Evolutionary conservation across 2,113 vertebrate species (phyloP).

Genomic region (Machaerirhynchus nigripectus): DNA sequence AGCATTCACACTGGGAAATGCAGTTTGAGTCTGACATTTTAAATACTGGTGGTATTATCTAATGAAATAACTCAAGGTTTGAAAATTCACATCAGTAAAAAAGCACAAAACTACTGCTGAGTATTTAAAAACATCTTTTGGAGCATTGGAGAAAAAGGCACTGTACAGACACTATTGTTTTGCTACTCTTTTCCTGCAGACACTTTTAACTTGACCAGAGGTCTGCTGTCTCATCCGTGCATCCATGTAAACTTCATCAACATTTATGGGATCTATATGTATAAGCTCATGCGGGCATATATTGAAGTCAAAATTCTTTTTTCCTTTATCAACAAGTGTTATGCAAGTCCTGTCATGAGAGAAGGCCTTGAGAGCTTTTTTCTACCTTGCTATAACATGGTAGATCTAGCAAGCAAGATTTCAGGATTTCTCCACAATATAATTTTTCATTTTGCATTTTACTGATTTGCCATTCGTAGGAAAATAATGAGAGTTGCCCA

Average conservation of each 20-base stretch:
- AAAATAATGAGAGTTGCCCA: not conserved
- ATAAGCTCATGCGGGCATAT: not conserved
- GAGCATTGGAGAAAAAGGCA: not conserved
- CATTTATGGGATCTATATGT: not conserved
- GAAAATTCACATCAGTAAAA: conserved; percentile 4
- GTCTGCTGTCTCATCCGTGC: not conserved
- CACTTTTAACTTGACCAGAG: not conserved
- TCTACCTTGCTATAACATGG: not conserved
- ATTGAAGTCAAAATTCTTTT: not conserved
- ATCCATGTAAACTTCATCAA: not conserved
- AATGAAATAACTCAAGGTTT: conserved; percentile 29
- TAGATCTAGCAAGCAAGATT: not conserved
- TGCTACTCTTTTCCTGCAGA: not conserved
- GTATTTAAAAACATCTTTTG: not conserved
- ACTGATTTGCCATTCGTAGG: not conserved
- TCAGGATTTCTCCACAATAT: not conserved
- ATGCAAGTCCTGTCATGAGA: not conserved
- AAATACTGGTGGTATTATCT: conserved; percentile 22
- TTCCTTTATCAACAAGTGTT: not conserved
- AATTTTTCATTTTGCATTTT: not conserved
- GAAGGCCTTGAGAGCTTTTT: not conserved
- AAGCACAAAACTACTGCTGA: not conserved
- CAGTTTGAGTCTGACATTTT: conserved; percentile 45
- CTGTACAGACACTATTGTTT: not conserved
- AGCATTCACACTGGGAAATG: conserved; percentile 23